A percentile compares a stretch with the other conserved stretches of the same genome.
Evolutionary conservation across 2,888 invertebrate genomes (phyloP).

Genomic region (Cephus nigrinus): DNA sequence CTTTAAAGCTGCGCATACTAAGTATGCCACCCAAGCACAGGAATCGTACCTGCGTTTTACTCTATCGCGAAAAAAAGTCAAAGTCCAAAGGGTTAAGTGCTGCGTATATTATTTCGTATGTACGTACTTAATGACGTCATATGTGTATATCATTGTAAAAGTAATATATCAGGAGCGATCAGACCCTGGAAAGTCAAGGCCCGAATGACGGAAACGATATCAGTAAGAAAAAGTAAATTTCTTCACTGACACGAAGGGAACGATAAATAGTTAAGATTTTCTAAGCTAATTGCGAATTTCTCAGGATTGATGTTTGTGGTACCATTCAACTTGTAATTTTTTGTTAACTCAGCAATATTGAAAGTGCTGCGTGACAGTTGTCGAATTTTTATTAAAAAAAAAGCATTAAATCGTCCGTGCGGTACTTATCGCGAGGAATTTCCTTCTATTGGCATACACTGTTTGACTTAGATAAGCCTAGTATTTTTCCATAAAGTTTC

Average conservation of each 20-base stretch:
- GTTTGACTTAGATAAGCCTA: neutral
- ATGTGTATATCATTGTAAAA: too few species aligned
- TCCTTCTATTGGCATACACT: neutral
- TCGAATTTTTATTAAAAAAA: neutral
- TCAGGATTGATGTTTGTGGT: neutral
- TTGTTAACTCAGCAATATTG: neutral
- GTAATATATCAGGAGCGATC: too few species aligned
- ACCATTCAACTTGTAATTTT: neutral
- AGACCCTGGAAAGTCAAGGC: too few species aligned
- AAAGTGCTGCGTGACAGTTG: neutral
- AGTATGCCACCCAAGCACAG: too few species aligned
- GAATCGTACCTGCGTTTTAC: too few species aligned
- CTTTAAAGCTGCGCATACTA: neutral
- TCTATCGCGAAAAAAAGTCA: too few species aligned
- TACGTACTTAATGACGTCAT: too few species aligned
- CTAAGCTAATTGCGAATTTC: neutral
- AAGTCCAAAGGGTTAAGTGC: too few species aligned
- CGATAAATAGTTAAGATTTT: neutral
- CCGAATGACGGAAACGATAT: too few species aligned
- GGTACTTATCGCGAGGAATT: neutral
- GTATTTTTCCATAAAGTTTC: neutral
- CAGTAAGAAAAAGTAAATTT: too few species aligned
- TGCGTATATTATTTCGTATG: too few species aligned
- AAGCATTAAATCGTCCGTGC: neutral
- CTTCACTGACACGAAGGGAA: neutral